Conservation (phyloP, 2,113 vertebrate species). For the Echinops telfairi region DNA sequence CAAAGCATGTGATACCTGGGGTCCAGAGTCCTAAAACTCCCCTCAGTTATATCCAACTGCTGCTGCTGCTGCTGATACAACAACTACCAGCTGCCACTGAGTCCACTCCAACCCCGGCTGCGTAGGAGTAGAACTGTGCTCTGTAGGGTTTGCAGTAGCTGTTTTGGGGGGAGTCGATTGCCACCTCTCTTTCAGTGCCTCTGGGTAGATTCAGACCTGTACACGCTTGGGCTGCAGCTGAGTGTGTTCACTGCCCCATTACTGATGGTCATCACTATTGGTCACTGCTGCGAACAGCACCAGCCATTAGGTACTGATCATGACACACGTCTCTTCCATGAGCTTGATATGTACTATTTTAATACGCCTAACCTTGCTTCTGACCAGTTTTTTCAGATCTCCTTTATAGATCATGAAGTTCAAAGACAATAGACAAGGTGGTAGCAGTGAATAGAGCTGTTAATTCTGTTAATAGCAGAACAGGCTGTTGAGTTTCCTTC, state of each 20-base stretch:
- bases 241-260: not conserved
- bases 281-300: not conserved
- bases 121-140: not conserved
- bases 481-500: not conserved
- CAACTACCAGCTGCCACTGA: too few species aligned
- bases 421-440: not conserved
- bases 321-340: accelerated
- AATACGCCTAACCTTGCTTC: not conserved
- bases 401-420: not conserved
- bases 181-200: not conserved
- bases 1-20: not conserved
- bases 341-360: not conserved
- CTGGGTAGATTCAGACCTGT: not conserved
- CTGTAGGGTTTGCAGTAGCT: not conserved
- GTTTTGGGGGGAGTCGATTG: not conserved
- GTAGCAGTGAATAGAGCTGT: not conserved
- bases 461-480: too few species aligned
- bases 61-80: not conserved
- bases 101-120: too few species aligned
- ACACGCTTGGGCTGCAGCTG: not conserved
- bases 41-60: not conserved
- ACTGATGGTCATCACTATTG: not conserved
- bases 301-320: not conserved
- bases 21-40: not conserved
- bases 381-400: not conserved